These are phyloP conservation scores for Sebastes steindachneri DNA, from an alignment of 2,797 vertebrate genomes.

Conservation along the genomic window DNA sequence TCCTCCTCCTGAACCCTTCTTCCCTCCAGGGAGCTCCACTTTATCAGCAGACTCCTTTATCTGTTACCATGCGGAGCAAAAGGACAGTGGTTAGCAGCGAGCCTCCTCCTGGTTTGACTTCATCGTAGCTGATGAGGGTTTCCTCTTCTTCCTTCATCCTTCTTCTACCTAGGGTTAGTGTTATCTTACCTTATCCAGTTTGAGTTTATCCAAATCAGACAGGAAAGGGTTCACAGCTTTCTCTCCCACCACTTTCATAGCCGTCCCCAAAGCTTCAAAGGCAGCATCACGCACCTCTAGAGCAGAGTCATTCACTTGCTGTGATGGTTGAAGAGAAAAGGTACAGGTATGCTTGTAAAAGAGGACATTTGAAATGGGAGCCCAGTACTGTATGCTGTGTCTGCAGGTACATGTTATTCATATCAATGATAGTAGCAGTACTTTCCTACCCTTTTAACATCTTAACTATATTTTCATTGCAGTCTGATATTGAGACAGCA, in stretches of 20 bases:
- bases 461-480: neutral
- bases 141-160: neutral
- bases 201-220: conserved; percentile 94
- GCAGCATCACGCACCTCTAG: conserved; percentile 97
- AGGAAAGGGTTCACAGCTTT: conserved; percentile 96
- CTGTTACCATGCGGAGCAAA: conserved; percentile 69
- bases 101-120: neutral
- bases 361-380: neutral
- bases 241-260: conserved; percentile 96
- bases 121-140: neutral
- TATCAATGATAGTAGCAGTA: neutral
- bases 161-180: no score
- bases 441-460: neutral
- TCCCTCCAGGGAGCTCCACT: conserved; percentile 89
- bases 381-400: neutral
- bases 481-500: neutral
- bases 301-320: conserved; percentile 99
- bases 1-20: conserved; percentile 76
- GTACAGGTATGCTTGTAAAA: neutral
- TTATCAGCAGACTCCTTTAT: conserved; percentile 97
- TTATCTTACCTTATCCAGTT: conserved; percentile 91
- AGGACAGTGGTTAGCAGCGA: neutral
- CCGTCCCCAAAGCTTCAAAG: conserved; percentile 95
- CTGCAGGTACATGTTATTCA: no score
- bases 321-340: neutral